Conservation (phyloP, 37 sponge, comb jelly and placozoan species). For the Aplysina aerophoba region DNA sequence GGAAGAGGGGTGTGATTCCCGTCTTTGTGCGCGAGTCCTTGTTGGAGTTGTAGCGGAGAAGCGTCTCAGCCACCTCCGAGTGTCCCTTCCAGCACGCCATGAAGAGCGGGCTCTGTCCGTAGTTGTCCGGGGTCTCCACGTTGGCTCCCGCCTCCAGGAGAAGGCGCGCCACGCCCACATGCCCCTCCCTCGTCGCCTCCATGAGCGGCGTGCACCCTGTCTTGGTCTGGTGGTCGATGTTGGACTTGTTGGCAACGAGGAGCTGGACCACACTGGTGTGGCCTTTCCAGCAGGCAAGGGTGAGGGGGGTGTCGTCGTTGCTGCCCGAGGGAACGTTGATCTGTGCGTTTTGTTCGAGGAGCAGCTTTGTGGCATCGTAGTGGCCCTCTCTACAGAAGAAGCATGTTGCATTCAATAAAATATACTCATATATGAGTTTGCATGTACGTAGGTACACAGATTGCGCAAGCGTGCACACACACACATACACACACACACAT, state of each 20-base stretch:
- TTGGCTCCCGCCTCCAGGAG: conserved; percentile 90
- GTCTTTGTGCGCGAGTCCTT: conserved; percentile 97
- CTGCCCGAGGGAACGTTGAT: conserved; percentile 91
- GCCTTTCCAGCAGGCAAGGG: conserved; percentile 96
- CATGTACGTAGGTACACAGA: neutral
- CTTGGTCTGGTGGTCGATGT: conserved; percentile 95
- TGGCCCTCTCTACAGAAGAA: conserved; percentile 82
- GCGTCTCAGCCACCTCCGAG: conserved; percentile 86
- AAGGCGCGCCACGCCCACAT: conserved; percentile 86
- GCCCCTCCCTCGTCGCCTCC: conserved; percentile 91
- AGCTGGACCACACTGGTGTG: conserved; percentile 83
- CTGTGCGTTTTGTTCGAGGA: conserved; percentile 87
- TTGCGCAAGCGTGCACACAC: neutral
- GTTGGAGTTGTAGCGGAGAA: conserved; percentile 90
- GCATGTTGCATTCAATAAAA: neutral
- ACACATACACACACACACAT: neutral
- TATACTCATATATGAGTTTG: neutral
- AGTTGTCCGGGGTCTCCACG: conserved; percentile 99
- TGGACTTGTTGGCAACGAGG: conserved; percentile 65
- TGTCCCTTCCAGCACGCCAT: conserved; percentile 99
- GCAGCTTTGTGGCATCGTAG: conserved; percentile 82
- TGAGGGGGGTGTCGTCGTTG: conserved; percentile 96
- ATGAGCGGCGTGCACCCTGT: conserved; percentile 87
- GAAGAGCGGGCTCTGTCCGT: conserved; percentile 98
- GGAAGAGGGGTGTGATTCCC: conserved; percentile 98